phyloP scores from a whole-genome alignment of 2,113 vertebrate species.

The Ariopsis seemanni region DNA sequence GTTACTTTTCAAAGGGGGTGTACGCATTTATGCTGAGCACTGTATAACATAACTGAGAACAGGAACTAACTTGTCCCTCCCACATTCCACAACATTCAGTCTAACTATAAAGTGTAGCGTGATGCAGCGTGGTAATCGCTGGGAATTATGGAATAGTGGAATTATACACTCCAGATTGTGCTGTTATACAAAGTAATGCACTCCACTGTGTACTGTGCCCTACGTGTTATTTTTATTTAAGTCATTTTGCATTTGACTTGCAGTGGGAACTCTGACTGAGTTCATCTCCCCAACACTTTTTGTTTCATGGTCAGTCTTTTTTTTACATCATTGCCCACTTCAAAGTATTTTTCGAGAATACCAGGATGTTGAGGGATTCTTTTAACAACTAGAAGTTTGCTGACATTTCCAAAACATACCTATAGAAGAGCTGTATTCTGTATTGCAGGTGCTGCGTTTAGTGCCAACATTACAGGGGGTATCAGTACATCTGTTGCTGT shows the following conservation, averaged over 20 bases:
- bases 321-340: not conserved
- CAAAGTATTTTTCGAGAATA: not conserved
- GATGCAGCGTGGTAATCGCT: too few species aligned
- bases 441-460: conserved; percentile 89
- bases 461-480: conserved; percentile 90
- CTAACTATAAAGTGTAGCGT: too few species aligned
- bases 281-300: not conserved
- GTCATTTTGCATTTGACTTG: not conserved
- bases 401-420: not conserved
- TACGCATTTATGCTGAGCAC: too few species aligned
- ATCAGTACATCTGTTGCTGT: conserved; percentile 98
- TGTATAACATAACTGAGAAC: too few species aligned
- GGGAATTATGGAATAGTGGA: not conserved
- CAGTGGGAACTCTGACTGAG: too few species aligned
- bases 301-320: not conserved
- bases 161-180: not conserved
- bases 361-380: not conserved
- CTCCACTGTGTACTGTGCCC: not conserved
- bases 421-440: not conserved
- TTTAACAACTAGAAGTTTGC: not conserved
- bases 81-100: too few species aligned
- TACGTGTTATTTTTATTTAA: not conserved
- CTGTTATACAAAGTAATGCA: not conserved
- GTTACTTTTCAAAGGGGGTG: too few species aligned
- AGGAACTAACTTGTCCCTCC: too few species aligned